phyloP scores from a whole-genome alignment of 2,888 invertebrate genomes.

The Heliconius cydno region DNA sequence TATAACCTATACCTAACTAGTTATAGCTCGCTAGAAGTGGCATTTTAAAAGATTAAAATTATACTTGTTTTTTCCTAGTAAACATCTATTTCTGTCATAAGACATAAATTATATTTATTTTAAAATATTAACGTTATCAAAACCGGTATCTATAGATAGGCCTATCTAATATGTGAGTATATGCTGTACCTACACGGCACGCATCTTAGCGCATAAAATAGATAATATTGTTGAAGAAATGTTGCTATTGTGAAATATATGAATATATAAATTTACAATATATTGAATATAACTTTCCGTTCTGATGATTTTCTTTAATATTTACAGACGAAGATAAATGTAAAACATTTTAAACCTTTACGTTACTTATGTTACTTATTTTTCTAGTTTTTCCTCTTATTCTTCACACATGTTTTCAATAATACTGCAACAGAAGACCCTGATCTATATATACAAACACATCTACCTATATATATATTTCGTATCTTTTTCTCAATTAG shows the following conservation, averaged over 20 bases:
- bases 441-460: neutral
- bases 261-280: neutral
- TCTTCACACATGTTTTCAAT: too few relatives aligned
- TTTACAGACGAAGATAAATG: too few relatives aligned
- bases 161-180: neutral
- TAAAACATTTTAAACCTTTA: too few relatives aligned
- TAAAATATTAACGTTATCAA: constrained; percentile 5
- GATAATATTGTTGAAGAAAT: neutral
- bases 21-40: constrained; percentile 55
- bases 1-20: constrained; percentile 40
- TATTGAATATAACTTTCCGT: too few relatives aligned
- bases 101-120: neutral
- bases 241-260: neutral
- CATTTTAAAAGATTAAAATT: neutral
- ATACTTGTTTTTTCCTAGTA: neutral
- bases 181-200: neutral
- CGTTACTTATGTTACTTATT: too few relatives aligned
- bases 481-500: neutral
- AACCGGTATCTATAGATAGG: constrained; percentile 13
- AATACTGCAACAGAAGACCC: too few relatives aligned
- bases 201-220: constrained; percentile 5
- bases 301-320: too few relatives aligned
- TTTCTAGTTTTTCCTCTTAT: too few relatives aligned
- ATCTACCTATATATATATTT: too few relatives aligned
- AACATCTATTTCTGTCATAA: neutral